phyloP scores from a whole-genome alignment of 37 sponge, comb jelly and placozoan genomes.

The Geodia barretti region DNA sequence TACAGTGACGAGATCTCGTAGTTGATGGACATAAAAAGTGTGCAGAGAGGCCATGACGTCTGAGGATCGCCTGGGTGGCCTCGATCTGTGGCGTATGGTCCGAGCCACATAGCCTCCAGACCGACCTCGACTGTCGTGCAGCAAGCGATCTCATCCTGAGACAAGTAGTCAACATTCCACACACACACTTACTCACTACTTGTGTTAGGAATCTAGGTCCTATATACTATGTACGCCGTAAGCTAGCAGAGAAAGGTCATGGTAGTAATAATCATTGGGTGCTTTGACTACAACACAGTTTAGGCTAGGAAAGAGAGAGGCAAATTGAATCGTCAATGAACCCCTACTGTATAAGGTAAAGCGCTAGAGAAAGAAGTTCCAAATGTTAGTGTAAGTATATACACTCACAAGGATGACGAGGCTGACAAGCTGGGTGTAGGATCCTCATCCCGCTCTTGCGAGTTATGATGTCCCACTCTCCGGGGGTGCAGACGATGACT shows the following conservation, averaged over 20 bases:
- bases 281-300: too few species aligned
- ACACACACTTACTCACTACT: too few species aligned
- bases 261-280: too few species aligned
- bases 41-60: constrained; percentile 96
- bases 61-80: constrained; percentile 85
- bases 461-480: constrained; percentile 99
- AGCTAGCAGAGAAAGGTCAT: too few species aligned
- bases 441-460: constrained; percentile 93
- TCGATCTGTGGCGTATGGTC: constrained; percentile 97
- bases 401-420: constrained; percentile 94
- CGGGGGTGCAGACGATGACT: constrained; percentile 99
- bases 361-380: not conserved
- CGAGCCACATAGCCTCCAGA: constrained; percentile 93
- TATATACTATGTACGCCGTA: too few species aligned
- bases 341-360: not conserved
- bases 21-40: constrained; percentile 98
- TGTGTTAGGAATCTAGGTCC: too few species aligned
- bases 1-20: too few species aligned
- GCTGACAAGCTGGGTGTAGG: constrained; percentile 96
- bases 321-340: not conserved
- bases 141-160: constrained; percentile 95
- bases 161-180: constrained; percentile 2
- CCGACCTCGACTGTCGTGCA: constrained; percentile 98
- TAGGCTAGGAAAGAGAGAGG: not conserved
- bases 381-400: not conserved